phyloP scores from a whole-genome alignment of 2,888 invertebrate species.

The Lepidocyrtoides sp. region DNA sequence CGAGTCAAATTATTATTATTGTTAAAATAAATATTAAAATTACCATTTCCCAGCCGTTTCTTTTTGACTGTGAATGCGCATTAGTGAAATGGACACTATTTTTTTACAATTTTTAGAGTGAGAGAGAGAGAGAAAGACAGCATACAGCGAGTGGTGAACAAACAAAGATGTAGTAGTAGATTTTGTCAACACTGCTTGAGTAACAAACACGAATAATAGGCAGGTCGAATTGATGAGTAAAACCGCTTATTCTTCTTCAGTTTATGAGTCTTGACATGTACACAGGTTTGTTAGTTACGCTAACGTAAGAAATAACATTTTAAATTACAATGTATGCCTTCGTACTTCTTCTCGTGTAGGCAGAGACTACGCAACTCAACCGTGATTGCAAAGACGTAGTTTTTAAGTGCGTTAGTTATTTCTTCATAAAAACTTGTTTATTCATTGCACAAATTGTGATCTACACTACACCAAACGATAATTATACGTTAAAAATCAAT shows the following conservation, averaged over 20 bases:
- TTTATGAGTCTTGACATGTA: too few relatives aligned
- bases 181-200: slow-evolving; percentile 28
- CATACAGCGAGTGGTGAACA: neutral
- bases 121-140: too few relatives aligned
- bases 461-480: neutral
- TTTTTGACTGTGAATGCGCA: neutral
- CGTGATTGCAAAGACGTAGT: too few relatives aligned
- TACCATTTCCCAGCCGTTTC: neutral
- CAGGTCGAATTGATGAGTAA: slow-evolving; percentile 55
- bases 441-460: neutral
- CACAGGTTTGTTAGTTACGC: slow-evolving; percentile 4
- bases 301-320: neutral
- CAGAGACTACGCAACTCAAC: too few relatives aligned
- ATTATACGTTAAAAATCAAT: neutral
- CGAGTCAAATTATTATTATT: neutral
- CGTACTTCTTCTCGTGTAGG: too few relatives aligned
- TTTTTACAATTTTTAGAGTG: too few relatives aligned
- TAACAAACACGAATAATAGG: slow-evolving; percentile 23
- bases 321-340: neutral
- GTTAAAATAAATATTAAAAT: neutral
- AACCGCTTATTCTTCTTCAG: slow-evolving; percentile 45
- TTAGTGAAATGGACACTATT: neutral
- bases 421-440: too few relatives aligned
- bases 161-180: neutral
- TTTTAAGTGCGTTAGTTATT: too few relatives aligned